Percentiles rank a stretch among this genome's conserved stretches.
phyloP scores from a whole-genome alignment of 2,113 vertebrate species.

The Nesoenas mayeri region DNA sequence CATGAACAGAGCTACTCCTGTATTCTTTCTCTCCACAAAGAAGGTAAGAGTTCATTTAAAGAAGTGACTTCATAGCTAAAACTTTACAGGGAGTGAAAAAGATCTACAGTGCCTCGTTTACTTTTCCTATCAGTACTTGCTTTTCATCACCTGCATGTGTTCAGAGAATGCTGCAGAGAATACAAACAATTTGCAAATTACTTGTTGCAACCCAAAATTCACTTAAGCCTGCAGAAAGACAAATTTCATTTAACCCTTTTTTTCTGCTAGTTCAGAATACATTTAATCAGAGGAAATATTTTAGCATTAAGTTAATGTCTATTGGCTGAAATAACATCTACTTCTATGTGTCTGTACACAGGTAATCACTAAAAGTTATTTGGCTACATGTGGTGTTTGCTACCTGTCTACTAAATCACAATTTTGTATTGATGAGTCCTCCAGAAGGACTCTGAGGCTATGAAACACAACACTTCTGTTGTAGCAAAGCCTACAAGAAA shows the following conservation, averaged over 20 bases:
- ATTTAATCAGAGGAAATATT: neutral
- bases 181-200: neutral
- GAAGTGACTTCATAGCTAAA: neutral
- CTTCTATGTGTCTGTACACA: neutral
- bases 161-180: neutral
- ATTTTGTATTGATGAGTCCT: conserved; percentile 1
- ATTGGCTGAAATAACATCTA: neutral
- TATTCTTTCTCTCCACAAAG: neutral
- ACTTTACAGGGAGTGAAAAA: neutral
- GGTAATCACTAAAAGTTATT: neutral
- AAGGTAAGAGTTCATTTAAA: neutral
- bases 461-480: conserved; percentile 10
- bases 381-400: neutral
- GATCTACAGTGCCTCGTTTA: neutral
- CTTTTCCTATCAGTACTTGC: neutral
- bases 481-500: neutral
- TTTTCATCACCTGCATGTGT: neutral
- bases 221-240: neutral
- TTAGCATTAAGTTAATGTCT: neutral
- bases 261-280: neutral
- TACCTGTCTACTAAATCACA: neutral
- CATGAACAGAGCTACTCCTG: neutral
- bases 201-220: neutral
- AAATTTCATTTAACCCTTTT: neutral
- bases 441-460: neutral